Percentiles rank a stretch among this genome's conserved stretches.
These are phyloP conservation scores for Malurus melanocephalus DNA, from an alignment of 2,113 vertebrate species.

Conservation along the genomic window DNA sequence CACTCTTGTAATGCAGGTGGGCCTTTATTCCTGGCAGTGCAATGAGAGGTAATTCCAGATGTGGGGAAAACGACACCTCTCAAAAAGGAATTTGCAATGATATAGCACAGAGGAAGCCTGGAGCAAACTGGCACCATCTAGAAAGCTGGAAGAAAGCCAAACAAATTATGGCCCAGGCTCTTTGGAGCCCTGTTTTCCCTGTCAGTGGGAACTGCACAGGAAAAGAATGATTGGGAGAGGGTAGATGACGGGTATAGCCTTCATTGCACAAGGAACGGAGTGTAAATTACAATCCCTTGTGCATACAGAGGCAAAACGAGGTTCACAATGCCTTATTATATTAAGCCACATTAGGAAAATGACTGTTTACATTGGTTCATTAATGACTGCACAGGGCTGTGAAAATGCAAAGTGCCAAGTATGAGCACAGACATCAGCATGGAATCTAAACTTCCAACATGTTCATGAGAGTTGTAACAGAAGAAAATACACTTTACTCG, in stretches of 20 bases:
- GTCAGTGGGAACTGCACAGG: background rate
- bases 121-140: background rate
- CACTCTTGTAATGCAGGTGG: background rate
- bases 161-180: background rate
- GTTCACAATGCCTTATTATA: background rate
- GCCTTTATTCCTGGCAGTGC: background rate
- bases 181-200: background rate
- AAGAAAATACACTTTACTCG: background rate
- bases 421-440: background rate
- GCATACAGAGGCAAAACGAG: background rate
- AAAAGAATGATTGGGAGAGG: background rate
- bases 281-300: slow-evolving; percentile 22
- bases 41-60: background rate
- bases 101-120: background rate
- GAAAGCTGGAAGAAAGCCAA: background rate
- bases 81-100: background rate
- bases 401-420: background rate
- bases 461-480: background rate
- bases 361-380: slow-evolving; percentile 16
- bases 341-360: slow-evolving; percentile 26
- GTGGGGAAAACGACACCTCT: background rate
- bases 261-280: background rate
- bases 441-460: background rate
- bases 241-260: background rate
- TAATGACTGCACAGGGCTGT: background rate